These are phyloP conservation scores for Odontamblyopus rebecca DNA, from an alignment of 2,797 vertebrate genomes.

Conservation along the genomic window DNA sequence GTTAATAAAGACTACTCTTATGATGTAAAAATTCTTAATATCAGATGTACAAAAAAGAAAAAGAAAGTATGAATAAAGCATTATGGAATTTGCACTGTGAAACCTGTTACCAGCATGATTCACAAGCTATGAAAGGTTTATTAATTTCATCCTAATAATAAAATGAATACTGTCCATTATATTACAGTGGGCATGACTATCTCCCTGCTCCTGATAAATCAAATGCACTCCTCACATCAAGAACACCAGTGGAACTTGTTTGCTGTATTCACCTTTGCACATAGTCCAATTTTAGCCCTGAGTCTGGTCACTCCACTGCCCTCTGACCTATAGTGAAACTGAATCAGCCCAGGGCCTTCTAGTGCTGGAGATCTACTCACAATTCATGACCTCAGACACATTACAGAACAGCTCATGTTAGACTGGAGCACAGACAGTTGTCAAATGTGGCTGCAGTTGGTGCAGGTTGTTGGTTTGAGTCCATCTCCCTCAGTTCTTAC, in stretches of 20 bases:
- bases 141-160: background rate
- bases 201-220: too few relatives aligned
- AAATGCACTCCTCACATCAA: background rate
- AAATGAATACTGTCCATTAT: background rate
- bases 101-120: background rate
- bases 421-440: background rate
- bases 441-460: background rate
- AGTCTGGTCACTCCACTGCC: conserved; percentile 39
- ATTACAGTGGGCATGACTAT: background rate
- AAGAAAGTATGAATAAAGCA: background rate
- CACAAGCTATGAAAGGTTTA: background rate
- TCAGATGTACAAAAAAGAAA: background rate
- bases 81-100: background rate
- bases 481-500: background rate
- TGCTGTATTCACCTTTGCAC: conserved; percentile 13
- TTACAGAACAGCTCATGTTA: background rate
- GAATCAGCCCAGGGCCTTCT: conserved; percentile 40
- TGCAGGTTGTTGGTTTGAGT: too few relatives aligned
- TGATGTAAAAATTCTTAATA: background rate
- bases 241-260: conserved; percentile 43
- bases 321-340: conserved; percentile 56
- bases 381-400: background rate
- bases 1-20: background rate
- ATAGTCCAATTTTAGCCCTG: conserved; percentile 68
- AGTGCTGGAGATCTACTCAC: too few relatives aligned